These are phyloP conservation scores for Leuciscus idus DNA, from an alignment of 2,113 vertebrate species.

Conservation along the genomic window DNA sequence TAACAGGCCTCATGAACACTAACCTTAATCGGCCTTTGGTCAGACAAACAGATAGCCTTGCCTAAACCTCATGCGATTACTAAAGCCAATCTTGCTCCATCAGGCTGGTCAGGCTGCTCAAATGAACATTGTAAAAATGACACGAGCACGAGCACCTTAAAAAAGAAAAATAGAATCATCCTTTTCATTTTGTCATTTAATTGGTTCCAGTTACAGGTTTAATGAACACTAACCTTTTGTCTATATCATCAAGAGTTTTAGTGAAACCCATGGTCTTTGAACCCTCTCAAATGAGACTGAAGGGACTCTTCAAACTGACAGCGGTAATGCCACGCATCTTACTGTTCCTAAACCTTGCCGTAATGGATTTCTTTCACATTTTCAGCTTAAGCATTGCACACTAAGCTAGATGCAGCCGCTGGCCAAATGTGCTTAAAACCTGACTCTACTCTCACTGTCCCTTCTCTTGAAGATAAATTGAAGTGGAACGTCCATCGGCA, in stretches of 20 bases:
- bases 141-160: not conserved
- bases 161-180: not conserved
- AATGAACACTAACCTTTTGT: not conserved
- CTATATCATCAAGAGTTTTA: constrained; percentile 10
- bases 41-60: not conserved
- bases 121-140: not conserved
- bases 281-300: constrained; percentile 21
- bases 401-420: not conserved
- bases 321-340: constrained; percentile 19
- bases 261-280: not conserved
- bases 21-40: not conserved
- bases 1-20: not conserved
- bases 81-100: not conserved
- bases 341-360: constrained; percentile 41
- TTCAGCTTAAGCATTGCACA: constrained; percentile 43
- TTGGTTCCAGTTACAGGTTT: constrained; percentile 6
- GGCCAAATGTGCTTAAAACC: constrained; percentile 27
- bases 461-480: constrained; percentile 22
- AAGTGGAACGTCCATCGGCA: constrained; percentile 20
- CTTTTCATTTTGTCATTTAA: not conserved
- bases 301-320: constrained; percentile 53
- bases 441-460: constrained; percentile 18
- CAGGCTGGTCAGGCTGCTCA: not conserved
- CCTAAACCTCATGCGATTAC: not conserved
- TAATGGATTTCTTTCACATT: constrained; percentile 50